phyloP scores from a whole-genome alignment of 2,797 vertebrate species.

The Moxostoma hubbsi region DNA sequence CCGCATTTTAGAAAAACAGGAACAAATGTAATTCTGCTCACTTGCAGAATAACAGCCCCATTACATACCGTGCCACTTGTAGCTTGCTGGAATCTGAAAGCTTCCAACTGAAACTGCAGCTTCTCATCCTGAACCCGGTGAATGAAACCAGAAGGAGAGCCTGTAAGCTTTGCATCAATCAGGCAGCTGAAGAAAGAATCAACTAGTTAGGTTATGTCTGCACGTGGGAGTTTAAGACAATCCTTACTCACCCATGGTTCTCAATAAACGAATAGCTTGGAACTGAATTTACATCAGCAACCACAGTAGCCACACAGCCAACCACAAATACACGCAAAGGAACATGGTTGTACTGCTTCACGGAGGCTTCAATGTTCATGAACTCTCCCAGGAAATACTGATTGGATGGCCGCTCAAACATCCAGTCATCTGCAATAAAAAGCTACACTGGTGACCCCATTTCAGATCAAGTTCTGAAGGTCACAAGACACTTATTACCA shows the following conservation, averaged over 20 bases:
- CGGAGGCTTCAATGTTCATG: slow-evolving; percentile 66
- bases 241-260: slow-evolving; percentile 65
- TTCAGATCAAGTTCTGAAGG: background rate
- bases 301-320: slow-evolving; percentile 65
- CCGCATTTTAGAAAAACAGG: too few relatives aligned
- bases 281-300: slow-evolving; percentile 33
- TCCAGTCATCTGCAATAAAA: slow-evolving; percentile 68
- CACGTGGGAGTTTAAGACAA: background rate
- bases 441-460: background rate
- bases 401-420: slow-evolving; percentile 61
- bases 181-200: slow-evolving; percentile 67
- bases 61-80: slow-evolving; percentile 55
- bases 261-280: slow-evolving; percentile 73
- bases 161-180: slow-evolving; percentile 66
- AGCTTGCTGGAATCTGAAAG: slow-evolving; percentile 69
- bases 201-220: too few relatives aligned
- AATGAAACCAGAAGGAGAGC: slow-evolving; percentile 67
- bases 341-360: slow-evolving; percentile 68
- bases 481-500: slow-evolving; percentile 53
- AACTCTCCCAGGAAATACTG: slow-evolving; percentile 60
- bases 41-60: background rate
- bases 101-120: slow-evolving; percentile 71
- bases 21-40: too few relatives aligned
- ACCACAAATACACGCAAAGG: slow-evolving; percentile 73
- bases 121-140: slow-evolving; percentile 54